Percentiles rank a stretch among this genome's conserved stretches.
These are phyloP conservation scores for Leptopterna dolabrata DNA, from an alignment of 2,888 invertebrate species.

Conservation along the genomic window DNA sequence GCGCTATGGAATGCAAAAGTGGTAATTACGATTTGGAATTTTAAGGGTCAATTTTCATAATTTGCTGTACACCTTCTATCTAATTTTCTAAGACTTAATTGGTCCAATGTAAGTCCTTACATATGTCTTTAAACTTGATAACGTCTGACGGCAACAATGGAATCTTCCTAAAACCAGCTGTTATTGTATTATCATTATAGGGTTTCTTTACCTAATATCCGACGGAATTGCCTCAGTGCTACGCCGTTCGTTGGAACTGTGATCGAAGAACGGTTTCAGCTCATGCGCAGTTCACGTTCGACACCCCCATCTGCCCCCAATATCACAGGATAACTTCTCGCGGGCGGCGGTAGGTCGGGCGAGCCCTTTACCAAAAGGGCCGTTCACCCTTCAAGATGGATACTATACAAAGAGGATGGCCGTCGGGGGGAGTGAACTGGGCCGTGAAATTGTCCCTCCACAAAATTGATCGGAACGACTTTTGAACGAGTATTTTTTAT, in stretches of 20 bases:
- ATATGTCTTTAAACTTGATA: no score
- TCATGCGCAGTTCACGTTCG: background rate
- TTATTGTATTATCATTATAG: no score
- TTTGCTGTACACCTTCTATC: no score
- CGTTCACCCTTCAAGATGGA: background rate
- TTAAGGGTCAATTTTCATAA: no score
- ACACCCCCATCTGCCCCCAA: background rate
- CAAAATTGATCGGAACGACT: background rate
- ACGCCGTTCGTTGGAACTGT: background rate
- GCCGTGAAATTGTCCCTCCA: background rate
- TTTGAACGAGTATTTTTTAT: no score
- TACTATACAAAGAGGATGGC: background rate
- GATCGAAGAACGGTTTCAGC: background rate
- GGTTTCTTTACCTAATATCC: no score
- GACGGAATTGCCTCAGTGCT: background rate
- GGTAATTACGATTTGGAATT: no score
- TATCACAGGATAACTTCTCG: background rate
- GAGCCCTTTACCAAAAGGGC: background rate
- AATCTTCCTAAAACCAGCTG: no score
- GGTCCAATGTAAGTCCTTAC: no score
- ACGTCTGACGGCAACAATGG: no score
- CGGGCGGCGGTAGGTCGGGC: slow-evolving; percentile 19
- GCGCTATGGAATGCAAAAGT: no score
- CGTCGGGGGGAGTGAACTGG: background rate
- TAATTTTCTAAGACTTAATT: no score